phyloP scores from a whole-genome alignment of 2,113 vertebrate genomes.

The Salvelinus fontinalis region DNA sequence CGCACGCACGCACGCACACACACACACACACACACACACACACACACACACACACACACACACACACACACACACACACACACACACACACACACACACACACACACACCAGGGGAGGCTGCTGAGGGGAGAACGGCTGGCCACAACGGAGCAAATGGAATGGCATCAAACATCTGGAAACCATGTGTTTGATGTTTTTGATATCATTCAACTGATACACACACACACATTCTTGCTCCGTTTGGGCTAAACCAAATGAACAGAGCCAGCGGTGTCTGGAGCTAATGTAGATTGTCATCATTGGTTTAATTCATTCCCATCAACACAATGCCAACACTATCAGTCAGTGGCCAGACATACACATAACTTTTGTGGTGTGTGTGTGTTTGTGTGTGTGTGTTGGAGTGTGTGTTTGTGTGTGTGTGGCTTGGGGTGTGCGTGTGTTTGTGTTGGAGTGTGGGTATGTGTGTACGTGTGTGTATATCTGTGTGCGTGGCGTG shows the following conservation, averaged over 20 bases:
- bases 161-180: neutral
- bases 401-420: no score
- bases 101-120: neutral
- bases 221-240: slow-evolving; percentile 7
- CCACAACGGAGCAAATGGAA: no score
- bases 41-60: slow-evolving; percentile 15
- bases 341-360: neutral
- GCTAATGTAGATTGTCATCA: slow-evolving; percentile 20
- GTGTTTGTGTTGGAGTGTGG: no score
- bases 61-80: slow-evolving; percentile 18
- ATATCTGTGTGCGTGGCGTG: no score
- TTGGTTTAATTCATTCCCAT: neutral
- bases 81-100: slow-evolving; percentile 10
- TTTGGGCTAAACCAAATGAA: slow-evolving; percentile 29
- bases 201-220: neutral
- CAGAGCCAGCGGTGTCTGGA: slow-evolving; percentile 5
- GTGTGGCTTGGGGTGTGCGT: no score
- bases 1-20: neutral
- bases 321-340: neutral
- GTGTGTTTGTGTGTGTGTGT: no score
- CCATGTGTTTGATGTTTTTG: no score
- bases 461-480: no score
- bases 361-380: neutral
- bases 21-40: neutral
- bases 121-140: no score